Percentiles rank a stretch among this genome's conserved stretches.
These are phyloP conservation scores for Campylomormyrus tamandua DNA, from an alignment of 2,113 vertebrate genomes.

Conservation along the genomic window DNA sequence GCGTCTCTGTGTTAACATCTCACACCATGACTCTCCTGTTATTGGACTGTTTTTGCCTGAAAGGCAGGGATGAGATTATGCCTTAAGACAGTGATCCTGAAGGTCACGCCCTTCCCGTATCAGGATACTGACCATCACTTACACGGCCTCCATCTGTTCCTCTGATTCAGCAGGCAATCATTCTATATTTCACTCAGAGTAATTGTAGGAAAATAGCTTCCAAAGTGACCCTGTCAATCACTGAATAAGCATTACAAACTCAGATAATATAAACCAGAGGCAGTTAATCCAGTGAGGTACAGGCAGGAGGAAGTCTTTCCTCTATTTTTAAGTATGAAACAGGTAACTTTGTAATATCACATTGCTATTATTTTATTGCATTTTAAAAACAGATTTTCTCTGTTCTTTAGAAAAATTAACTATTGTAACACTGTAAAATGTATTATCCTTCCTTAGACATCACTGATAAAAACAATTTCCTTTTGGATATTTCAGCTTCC, in stretches of 20 bases:
- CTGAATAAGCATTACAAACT: not conserved
- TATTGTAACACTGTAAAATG: not conserved
- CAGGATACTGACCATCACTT: not conserved
- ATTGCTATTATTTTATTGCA: not conserved
- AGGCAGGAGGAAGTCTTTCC: not conserved
- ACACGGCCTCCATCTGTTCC: not conserved
- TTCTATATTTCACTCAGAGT: not conserved
- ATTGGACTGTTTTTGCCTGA: not conserved
- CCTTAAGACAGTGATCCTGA: not conserved
- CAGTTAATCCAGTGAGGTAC: not conserved
- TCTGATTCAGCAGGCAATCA: not conserved
- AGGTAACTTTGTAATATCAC: not conserved
- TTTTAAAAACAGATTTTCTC: not conserved
- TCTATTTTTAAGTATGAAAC: not conserved
- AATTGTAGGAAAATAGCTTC: not conserved
- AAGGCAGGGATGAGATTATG: not conserved
- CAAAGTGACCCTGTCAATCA: not conserved
- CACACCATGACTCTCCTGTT: slow-evolving; percentile 15
- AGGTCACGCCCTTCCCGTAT: not conserved
- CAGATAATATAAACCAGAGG: not conserved
- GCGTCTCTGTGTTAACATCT: slow-evolving; percentile 11
- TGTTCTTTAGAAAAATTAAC: not conserved
- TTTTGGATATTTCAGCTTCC: not conserved
- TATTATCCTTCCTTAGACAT: not conserved
- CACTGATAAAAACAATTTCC: not conserved